Conservation (phyloP, 92 coral and sea anemone species). For the Bergia puertoricense region DNA sequence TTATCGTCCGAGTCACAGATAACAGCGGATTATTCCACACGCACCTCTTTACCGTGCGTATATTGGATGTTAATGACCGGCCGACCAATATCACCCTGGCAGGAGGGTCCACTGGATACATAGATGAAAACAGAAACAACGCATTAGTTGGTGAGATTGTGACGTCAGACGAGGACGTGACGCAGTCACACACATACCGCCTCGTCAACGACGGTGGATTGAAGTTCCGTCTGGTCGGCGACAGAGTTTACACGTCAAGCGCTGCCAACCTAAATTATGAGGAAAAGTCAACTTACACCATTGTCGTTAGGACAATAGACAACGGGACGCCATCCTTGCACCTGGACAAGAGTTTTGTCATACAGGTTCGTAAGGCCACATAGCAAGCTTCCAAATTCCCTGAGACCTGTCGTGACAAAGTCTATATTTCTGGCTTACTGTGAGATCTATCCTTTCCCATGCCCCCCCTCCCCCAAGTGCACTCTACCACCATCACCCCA, state of each 20-base stretch:
- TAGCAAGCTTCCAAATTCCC: no score
- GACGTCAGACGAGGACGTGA: conserved; percentile 76
- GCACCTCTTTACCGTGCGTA: conserved; percentile 63
- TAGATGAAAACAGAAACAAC: conserved; percentile 74
- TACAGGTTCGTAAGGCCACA: conserved; percentile 56
- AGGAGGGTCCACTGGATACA: conserved; percentile 76
- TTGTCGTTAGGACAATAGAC: conserved; percentile 74
- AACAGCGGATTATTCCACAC: conserved; percentile 72
- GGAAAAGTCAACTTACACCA: conserved; percentile 53
- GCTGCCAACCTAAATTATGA: conserved; percentile 76
- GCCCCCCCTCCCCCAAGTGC: no score
- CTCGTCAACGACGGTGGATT: conserved; percentile 66
- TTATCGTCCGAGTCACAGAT: conserved; percentile 83
- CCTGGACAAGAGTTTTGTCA: conserved; percentile 63
- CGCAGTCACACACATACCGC: conserved; percentile 77
- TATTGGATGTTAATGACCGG: conserved; percentile 82
- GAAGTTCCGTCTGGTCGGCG: conserved; percentile 62
- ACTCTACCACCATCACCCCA: no score
- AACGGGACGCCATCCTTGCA: conserved; percentile 70
- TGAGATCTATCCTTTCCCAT: no score
- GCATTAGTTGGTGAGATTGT: conserved; percentile 78
- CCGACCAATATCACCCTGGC: conserved; percentile 83
- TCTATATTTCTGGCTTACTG: background rate
- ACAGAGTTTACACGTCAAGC: conserved; percentile 60
- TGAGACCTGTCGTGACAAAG: no score